Conservation (phyloP, 2,797 vertebrate genomes). For the Gymnodraco acuticeps region DNA sequence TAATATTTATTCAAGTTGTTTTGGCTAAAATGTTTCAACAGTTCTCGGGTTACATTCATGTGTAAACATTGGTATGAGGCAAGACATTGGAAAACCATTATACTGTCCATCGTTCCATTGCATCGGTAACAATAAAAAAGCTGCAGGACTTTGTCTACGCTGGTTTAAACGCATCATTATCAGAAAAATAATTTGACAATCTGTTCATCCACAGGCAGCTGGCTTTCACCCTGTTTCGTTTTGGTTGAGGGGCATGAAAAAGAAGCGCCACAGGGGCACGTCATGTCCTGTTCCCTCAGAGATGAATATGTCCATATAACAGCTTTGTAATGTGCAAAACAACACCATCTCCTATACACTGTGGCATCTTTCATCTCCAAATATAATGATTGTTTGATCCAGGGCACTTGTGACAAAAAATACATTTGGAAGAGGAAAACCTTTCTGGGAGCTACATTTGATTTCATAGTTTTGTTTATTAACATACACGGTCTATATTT, state of each 20-base stretch:
- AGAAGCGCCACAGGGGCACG: slow-evolving; percentile 4
- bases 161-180: slow-evolving; percentile 62
- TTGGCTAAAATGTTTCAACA: slow-evolving; percentile 71
- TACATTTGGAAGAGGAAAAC: slow-evolving; percentile 62
- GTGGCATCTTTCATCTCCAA: slow-evolving; percentile 20
- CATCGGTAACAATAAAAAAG: slow-evolving; percentile 38
- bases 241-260: slow-evolving; percentile 49
- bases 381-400: slow-evolving; percentile 66
- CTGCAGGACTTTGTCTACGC: slow-evolving; percentile 60
- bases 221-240: slow-evolving; percentile 59
- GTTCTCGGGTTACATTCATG: slow-evolving; percentile 83
- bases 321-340: slow-evolving; percentile 64
- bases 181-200: slow-evolving; percentile 34
- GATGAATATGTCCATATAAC: slow-evolving; percentile 27
- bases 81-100: slow-evolving; percentile 65
- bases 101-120: slow-evolving; percentile 41
- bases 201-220: slow-evolving; percentile 29
- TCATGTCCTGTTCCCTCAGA: slow-evolving; percentile 48
- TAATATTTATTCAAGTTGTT: slow-evolving; percentile 74
- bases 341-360: slow-evolving; percentile 12
- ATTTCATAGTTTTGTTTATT: slow-evolving; percentile 50
- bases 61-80: slow-evolving; percentile 84
- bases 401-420: slow-evolving; percentile 84
- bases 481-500: slow-evolving; percentile 46
- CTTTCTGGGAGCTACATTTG: slow-evolving; percentile 67